Evolutionary conservation across 2,113 vertebrate species (phyloP), one percentile per base, ranked within the genome.

Genomic region (Capreolus pygargus): DNA sequence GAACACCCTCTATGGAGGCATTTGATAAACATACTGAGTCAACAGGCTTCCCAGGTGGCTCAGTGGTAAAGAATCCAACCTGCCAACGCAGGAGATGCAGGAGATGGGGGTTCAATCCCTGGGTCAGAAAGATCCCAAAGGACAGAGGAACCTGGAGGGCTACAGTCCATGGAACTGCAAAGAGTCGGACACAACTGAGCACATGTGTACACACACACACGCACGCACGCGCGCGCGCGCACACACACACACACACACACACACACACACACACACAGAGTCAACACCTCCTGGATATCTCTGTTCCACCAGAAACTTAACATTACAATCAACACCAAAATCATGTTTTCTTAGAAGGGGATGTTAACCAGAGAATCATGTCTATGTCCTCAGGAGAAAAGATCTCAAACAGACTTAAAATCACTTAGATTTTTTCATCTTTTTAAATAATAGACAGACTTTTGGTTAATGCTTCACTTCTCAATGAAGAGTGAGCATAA

Each of bases 121-220:
- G 21, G 70, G 70, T 76, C 39, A 43, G 70, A 43, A 76, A 43
- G 39, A 76, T 43, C 36, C 70, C 70, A 25, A 76, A 43, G 70
- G 23, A 76, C 70, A 43, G 70, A 43, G 39, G 12, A 43, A 39
- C 70, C 39, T 76, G 23, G 67, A 39, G 70, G 70, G 70, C 70
- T 76, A 43, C 12, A 27, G 23, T 43, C 23, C 12, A 4, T 9
- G 36, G 70, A 12, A 43, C 23, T 43, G 39, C 36, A 43, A 43
- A 43, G 70, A 76, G 39, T 43, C 11, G 39, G 23, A 43, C 23
- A 76, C 36, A 76, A 43, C 70, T 43, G 70, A 76, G 70, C 70
- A 43, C 1, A 0, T 1, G 7, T 1, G 1, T 0, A 0, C 4
- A 3, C 36, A 7, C 70, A 23, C 55, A 57, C 21, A 52, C 76